Evolutionary conservation across 64 coral and sea anemone genomes (phyloP).

Genomic region (Trachythela sp.): DNA sequence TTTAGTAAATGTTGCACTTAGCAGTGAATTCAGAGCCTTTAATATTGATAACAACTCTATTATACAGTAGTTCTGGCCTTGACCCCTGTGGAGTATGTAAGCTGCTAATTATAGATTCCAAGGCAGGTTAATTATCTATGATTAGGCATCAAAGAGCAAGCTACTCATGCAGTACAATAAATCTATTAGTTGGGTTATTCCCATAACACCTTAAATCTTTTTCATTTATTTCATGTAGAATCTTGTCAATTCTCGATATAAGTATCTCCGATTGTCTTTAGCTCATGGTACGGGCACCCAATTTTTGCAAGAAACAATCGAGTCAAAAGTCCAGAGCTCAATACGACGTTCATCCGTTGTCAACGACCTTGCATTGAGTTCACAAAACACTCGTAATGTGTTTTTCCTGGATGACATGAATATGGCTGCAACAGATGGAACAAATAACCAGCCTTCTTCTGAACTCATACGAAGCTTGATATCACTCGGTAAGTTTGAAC

Average conservation of each 20-base stretch:
- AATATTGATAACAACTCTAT: too few species aligned
- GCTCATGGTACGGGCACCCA: conserved; percentile 63
- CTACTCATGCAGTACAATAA: too few species aligned
- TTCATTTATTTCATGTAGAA: conserved; percentile 38
- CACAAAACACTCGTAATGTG: conserved; percentile 43
- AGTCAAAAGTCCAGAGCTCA: conserved; percentile 65
- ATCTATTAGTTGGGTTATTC: too few species aligned
- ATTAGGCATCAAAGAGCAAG: too few species aligned
- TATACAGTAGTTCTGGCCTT: too few species aligned
- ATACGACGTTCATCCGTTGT: conserved; percentile 45
- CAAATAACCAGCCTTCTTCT: conserved; percentile 65
- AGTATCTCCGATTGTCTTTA: conserved; percentile 60
- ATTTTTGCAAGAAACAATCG: conserved; percentile 75
- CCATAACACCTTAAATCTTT: too few species aligned
- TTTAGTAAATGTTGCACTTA: too few species aligned
- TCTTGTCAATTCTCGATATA: conserved; percentile 64
- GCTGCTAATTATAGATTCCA: too few species aligned
- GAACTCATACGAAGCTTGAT: conserved; percentile 80
- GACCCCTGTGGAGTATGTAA: too few species aligned
- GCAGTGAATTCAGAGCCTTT: too few species aligned
- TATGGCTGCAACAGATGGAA: conserved; percentile 56
- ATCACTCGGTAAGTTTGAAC: conserved; percentile 57
- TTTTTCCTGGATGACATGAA: conserved; percentile 91
- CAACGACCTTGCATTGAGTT: conserved; percentile 33
- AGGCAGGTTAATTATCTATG: too few species aligned